Conservation (phyloP, 2,113 vertebrate genomes). For the Bothrops jararaca region DNA sequence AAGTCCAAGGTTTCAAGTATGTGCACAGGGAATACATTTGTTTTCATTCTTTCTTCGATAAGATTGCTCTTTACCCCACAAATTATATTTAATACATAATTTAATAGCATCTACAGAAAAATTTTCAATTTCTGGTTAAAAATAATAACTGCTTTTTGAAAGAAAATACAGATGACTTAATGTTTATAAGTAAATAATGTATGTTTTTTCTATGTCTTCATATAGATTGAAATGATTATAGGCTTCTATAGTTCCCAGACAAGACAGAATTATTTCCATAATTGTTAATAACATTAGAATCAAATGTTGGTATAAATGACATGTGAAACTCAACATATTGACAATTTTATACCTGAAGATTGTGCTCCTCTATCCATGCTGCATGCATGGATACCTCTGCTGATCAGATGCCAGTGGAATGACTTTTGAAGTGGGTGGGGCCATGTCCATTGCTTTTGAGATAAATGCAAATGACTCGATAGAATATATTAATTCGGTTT, state of each 20-base stretch:
- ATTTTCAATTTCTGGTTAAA: slow-evolving; percentile 37
- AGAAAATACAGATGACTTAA: neutral
- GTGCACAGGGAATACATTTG: slow-evolving; percentile 30
- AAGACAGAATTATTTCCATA: neutral
- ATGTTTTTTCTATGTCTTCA: neutral
- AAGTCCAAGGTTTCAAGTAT: slow-evolving; percentile 11
- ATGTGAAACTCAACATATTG: neutral
- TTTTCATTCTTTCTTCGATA: slow-evolving; percentile 35
- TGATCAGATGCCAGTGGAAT: neutral
- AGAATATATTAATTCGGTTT: neutral
- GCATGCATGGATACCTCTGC: neutral
- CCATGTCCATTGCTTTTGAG: neutral
- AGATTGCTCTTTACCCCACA: neutral
- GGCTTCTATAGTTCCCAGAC: neutral
- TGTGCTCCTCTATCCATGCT: neutral
- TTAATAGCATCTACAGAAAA: slow-evolving; percentile 1
- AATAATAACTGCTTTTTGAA: neutral
- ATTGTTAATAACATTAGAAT: neutral
- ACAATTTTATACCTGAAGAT: neutral
- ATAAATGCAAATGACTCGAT: neutral
- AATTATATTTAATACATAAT: neutral
- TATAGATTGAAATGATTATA: neutral
- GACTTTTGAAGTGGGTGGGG: neutral
- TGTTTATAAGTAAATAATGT: neutral
- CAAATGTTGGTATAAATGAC: neutral